phyloP scores from a whole-genome alignment of 1,140 invertebrate genomes.

The Drosophila kanapiae region DNA sequence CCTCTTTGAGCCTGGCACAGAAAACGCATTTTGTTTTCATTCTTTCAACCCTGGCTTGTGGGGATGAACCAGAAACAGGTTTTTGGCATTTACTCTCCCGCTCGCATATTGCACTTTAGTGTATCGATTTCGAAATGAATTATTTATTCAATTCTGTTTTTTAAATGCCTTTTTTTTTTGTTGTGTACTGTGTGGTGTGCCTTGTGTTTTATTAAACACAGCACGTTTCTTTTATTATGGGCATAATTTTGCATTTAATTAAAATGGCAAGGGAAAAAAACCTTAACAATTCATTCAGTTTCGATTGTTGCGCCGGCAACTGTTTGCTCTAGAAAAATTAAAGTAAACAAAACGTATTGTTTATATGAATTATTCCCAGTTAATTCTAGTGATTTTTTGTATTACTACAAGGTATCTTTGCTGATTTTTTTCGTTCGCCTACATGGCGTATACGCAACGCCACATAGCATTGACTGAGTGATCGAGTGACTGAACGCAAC shows the following conservation, averaged over 20 bases:
- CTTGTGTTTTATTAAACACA: conserved; percentile 23
- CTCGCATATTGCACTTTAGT: conserved; percentile 33
- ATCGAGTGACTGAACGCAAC: conserved; percentile 47
- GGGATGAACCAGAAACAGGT: conserved; percentile 26
- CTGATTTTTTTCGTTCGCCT: neutral
- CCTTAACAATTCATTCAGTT: conserved; percentile 35
- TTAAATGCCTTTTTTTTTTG: conserved; percentile 15
- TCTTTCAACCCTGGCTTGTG: conserved; percentile 9
- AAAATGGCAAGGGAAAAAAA: conserved; percentile 32
- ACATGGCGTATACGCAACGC: conserved; percentile 48
- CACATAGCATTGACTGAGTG: conserved; percentile 45
- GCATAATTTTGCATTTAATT: conserved; percentile 52
- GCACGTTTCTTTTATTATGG: conserved; percentile 54
- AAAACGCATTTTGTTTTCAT: conserved; percentile 3
- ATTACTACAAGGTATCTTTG: neutral
- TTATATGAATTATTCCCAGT: conserved; percentile 25
- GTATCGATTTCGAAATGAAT: conserved; percentile 16
- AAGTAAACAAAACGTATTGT: conserved; percentile 26
- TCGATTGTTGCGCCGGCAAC: conserved; percentile 24
- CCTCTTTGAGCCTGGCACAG: conserved; percentile 36
- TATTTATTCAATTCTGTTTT: conserved; percentile 34
- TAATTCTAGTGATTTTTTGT: neutral
- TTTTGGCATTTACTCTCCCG: conserved; percentile 1
- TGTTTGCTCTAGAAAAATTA: conserved; percentile 41
- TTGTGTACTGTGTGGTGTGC: neutral